phyloP scores from a whole-genome alignment of 2,888 invertebrate species.

The Tubulanus polymorphus region DNA sequence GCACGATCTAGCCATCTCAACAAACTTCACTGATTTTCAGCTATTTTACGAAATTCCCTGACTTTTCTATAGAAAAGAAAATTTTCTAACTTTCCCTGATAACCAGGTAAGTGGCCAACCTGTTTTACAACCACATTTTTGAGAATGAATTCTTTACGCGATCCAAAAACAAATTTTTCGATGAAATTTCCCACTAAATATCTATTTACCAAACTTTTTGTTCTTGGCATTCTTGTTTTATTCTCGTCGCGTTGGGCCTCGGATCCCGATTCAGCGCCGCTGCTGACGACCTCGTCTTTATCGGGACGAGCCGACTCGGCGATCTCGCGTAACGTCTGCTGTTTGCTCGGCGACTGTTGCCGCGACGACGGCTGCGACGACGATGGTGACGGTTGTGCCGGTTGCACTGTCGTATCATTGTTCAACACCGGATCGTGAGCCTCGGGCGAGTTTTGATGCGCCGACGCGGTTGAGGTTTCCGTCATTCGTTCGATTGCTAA shows the following conservation, averaged over 20 bases:
- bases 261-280: neutral
- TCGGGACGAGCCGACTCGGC: neutral
- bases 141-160: too few species aligned
- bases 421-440: neutral
- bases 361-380: neutral
- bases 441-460: constrained; percentile 18
- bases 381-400: neutral
- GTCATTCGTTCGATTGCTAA: constrained; percentile 85
- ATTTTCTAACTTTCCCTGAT: too few species aligned
- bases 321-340: neutral
- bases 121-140: too few species aligned
- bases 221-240: too few species aligned
- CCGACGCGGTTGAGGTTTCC: constrained; percentile 88
- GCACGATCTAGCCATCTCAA: too few species aligned
- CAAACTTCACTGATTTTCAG: too few species aligned
- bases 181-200: too few species aligned
- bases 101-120: too few species aligned
- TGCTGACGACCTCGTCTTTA: neutral
- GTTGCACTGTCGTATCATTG: neutral
- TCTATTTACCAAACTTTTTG: too few species aligned
- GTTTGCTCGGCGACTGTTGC: neutral
- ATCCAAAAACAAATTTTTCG: too few species aligned
- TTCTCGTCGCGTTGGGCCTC: neutral
- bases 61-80: too few species aligned
- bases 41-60: too few species aligned